Evolutionary conservation across 2,888 invertebrate species (phyloP).

Genomic region (Alloscopus bannaensis): DNA sequence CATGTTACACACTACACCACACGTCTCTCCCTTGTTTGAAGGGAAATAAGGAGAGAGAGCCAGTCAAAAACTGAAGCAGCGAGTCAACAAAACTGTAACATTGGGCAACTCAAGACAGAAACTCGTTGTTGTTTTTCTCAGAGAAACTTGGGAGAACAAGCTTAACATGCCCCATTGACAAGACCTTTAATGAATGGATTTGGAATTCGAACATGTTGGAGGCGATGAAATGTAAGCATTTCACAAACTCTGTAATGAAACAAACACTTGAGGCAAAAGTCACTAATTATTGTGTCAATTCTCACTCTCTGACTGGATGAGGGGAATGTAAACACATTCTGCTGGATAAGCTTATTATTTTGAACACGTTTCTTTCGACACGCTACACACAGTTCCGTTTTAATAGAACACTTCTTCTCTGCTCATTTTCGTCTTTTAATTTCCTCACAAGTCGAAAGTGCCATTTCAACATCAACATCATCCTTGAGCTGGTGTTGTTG

Average conservation of each 20-base stretch:
- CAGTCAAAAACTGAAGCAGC: background rate
- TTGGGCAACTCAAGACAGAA: background rate
- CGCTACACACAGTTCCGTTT: slow-evolving; percentile 22
- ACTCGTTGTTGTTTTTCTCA: background rate
- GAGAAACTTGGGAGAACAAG: background rate
- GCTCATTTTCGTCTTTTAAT: slow-evolving; percentile 6
- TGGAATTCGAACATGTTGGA: too few species aligned
- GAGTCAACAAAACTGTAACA: slow-evolving; percentile 24
- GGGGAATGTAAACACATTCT: too few species aligned
- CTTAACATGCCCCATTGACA: background rate
- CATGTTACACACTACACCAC: slow-evolving; percentile 8
- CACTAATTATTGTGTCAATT: slow-evolving; percentile 73
- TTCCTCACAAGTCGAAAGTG: slow-evolving; percentile 23
- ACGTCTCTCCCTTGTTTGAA: too few species aligned
- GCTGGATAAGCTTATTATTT: slow-evolving; percentile 11
- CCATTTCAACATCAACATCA: slow-evolving; percentile 22
- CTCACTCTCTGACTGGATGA: too few species aligned
- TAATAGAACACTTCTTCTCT: slow-evolving; percentile 24
- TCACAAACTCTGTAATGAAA: slow-evolving; percentile 3
- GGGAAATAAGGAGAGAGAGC: too few species aligned
- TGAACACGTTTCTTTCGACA: slow-evolving; percentile 35
- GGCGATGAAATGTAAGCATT: background rate
- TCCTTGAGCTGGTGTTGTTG: too few species aligned
- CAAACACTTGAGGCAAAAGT: slow-evolving; percentile 66
- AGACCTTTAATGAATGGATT: too few species aligned